phyloP scores from a whole-genome alignment of 2,113 vertebrate genomes.

The Sander vitreus region DNA sequence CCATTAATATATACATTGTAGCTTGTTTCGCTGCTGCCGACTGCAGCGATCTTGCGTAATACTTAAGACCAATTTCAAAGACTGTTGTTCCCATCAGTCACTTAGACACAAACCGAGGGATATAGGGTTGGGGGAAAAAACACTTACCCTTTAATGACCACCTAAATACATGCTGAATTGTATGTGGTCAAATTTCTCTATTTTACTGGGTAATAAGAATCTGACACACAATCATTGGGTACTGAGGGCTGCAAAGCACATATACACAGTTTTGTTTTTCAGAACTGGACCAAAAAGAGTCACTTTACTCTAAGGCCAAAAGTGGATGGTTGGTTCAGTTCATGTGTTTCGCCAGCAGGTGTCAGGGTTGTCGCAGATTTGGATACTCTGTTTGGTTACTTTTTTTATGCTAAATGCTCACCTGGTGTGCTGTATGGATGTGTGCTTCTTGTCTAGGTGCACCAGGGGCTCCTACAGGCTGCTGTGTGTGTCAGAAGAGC shows the following conservation, averaged over 20 bases:
- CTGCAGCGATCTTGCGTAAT: too few relatives aligned
- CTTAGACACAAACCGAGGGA: too few relatives aligned
- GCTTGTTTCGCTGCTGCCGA: too few relatives aligned
- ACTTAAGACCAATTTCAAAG: too few relatives aligned
- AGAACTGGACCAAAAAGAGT: background rate
- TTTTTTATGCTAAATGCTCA: background rate
- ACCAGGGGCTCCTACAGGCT: constrained; percentile 52
- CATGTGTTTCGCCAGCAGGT: constrained; percentile 56
- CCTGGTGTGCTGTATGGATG: background rate
- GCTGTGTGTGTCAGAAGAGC: constrained; percentile 81
- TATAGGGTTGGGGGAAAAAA: too few relatives aligned
- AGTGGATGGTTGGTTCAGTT: background rate
- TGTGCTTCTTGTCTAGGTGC: constrained; percentile 54
- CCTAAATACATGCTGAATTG: background rate
- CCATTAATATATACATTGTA: too few relatives aligned
- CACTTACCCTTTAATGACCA: background rate
- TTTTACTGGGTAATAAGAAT: background rate
- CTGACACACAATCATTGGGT: background rate
- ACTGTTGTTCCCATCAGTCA: too few relatives aligned
- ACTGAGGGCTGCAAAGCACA: background rate
- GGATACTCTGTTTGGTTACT: background rate
- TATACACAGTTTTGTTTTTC: background rate
- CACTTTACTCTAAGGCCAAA: background rate
- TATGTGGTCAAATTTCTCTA: background rate
- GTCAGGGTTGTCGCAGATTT: constrained; percentile 45